Evolutionary conservation across 2,797 vertebrate species (phyloP).

Genomic region (Petrocephalus sullivani): DNA sequence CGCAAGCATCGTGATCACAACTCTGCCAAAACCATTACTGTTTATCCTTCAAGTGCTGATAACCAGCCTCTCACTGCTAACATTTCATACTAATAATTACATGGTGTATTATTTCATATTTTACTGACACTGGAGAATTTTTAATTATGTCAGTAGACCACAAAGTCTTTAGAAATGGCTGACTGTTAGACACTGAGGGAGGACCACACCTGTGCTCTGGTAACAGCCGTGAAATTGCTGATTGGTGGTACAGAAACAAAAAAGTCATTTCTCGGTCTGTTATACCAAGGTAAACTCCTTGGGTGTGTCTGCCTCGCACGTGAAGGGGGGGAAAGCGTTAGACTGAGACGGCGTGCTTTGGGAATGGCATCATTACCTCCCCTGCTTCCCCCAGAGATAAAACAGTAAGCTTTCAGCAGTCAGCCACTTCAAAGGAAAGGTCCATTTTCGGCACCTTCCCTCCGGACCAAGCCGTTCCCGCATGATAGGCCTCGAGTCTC

Average conservation of each 20-base stretch:
- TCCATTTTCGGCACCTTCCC: neutral
- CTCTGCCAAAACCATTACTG: slow-evolving; percentile 1
- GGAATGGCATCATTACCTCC: neutral
- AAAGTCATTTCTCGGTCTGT: neutral
- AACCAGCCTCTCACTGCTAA: neutral
- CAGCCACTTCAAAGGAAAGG: neutral
- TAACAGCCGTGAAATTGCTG: neutral
- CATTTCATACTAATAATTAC: neutral
- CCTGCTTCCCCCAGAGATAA: neutral
- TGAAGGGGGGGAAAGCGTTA: neutral
- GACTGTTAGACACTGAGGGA: neutral
- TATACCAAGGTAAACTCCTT: neutral
- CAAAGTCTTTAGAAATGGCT: neutral
- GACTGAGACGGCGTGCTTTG: neutral
- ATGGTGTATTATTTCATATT: neutral
- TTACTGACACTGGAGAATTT: neutral
- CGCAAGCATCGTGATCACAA: neutral
- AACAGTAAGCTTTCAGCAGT: neutral
- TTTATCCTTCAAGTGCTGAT: neutral
- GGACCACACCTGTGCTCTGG: neutral
- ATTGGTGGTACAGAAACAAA: neutral
- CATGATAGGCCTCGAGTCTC: neutral
- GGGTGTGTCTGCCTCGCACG: neutral
- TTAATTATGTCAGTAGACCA: neutral
- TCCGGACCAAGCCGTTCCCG: neutral